Base-by-base conservation (phyloP, 1,140 invertebrate genomes). In the Maniola jurtina region DNA sequence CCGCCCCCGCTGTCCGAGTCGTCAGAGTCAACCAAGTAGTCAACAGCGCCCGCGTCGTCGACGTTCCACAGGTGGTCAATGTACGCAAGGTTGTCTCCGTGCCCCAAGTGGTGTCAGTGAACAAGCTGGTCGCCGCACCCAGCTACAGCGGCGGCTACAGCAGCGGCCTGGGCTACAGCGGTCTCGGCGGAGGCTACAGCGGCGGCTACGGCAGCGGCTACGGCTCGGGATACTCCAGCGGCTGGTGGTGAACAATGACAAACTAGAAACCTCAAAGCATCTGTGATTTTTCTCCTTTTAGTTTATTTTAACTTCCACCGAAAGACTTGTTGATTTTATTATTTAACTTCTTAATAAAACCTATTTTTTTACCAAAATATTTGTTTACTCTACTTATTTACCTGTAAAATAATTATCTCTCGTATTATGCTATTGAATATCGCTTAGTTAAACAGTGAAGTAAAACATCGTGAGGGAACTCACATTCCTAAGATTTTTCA, bases 51-150 rank as follows among this genome's bases (percentile, higher is more conserved):
- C 71, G 69, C 10, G 75, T 78, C n/a, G 71, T 83, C 8, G 71
- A 66, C 54, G 81, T 83, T 11, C 81, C 81, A 0, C 75, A 81
- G 45, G 71, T 83, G 1, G 71, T 83, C 0, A 72, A 73, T 48
- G 77, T 83, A 3, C 79, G 74, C 63, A 83, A 81, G 42, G 68
- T 83, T 8, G 73, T 83, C 10, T 74, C 73, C 25, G 80, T 77
- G 45, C 84, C 84, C 0, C 73, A 83, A 54, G 72, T 84, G 13
- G 77, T 87, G 47, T 73, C 81, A 14, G 80, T 81, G 11, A 81
- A 85, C 70, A 78, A 77, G 45, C 68, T 86, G 11, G 80, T 84
- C 8, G 66, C 80, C 25, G 65, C 70, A 11, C 68, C 76, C 35
- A 71, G 66, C 59, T 70, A 72, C 70, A 66, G 68, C 47, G 40